These are phyloP conservation scores for Lates japonicus DNA, from an alignment of 2,797 vertebrate genomes.

Conservation along the genomic window DNA sequence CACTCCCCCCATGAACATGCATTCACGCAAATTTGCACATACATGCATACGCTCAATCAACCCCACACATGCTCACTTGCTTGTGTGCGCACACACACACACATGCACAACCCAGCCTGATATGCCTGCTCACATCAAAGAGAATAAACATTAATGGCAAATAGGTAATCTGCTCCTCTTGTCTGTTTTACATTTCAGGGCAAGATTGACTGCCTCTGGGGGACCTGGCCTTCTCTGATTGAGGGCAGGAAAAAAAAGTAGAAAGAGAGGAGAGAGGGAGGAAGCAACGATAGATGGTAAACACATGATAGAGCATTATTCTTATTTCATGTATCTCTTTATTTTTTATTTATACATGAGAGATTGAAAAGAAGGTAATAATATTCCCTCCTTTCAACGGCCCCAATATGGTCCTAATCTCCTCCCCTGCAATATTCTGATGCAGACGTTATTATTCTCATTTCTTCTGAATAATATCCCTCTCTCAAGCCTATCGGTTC, in stretches of 20 bases:
- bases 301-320: conserved; percentile 80
- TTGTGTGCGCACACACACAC: conserved; percentile 23
- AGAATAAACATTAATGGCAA: conserved; percentile 89
- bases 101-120: conserved; percentile 45
- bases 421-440: conserved; percentile 92
- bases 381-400: conserved; percentile 70
- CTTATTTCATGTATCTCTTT: conserved; percentile 81
- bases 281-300: conserved; percentile 73
- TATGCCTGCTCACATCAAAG: conserved; percentile 86
- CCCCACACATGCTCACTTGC: conserved; percentile 51
- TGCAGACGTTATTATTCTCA: conserved; percentile 94
- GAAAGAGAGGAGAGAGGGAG: conserved; percentile 49
- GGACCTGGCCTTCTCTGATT: conserved; percentile 78
- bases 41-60: conserved; percentile 60
- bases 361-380: conserved; percentile 82
- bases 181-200: conserved; percentile 87
- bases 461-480: conserved; percentile 97
- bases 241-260: conserved; percentile 60
- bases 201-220: conserved; percentile 83
- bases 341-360: conserved; percentile 82
- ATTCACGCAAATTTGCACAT: conserved; percentile 57
- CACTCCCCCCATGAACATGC: conserved; percentile 31
- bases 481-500: conserved; percentile 89
- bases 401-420: conserved; percentile 89
- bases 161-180: conserved; percentile 87